Base-by-base conservation (phyloP, 2,113 vertebrate species). In the Elaphurus davidianus region DNA sequence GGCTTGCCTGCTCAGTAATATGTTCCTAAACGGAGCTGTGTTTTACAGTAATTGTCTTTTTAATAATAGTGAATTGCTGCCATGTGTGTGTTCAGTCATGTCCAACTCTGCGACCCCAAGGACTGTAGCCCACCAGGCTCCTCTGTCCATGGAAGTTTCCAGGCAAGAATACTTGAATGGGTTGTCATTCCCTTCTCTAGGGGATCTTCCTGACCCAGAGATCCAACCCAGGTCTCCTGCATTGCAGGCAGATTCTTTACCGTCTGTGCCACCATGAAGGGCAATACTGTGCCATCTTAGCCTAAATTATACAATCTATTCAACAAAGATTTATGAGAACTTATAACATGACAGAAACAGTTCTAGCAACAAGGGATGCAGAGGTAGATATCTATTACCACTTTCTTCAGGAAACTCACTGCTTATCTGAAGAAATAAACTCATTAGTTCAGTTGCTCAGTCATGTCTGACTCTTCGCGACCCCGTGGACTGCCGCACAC, bases 391-490 rank as follows among this genome's bases (percentile, higher is more conserved):
- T n/a, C 28, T 40, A 17, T 12, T 12, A 62, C 28, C 3, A 23
- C 5, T 88, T 91, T 89, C 47, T 86, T 82, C 8, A 84, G 6
- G 21, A 71, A 40, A 19, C 14, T 84, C 7, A 83, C 8, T 60
- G 13, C 9, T 45, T 54, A 6, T 0, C 1, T 76, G 33, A 54
- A 4, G 21, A 92, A 85, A 92, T 27, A 62, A 13, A 81, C 28
- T 25, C 82, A 12, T 40, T 36, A 71, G 19, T 23, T 40, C 67
- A 40, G 67, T 71, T 71, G 67, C 67, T 71, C n/a, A 12, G 9
- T 71, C 0, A 4, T 23, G n/a, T 23, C 9, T 0, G 1, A 71
- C 36, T 71, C 64, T 71, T 23, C 0, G 0, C 0, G 10, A 23
- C n/a, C 17, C n/a, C 64, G 6, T 1, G 19, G 5, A n/a, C 19